phyloP scores from a whole-genome alignment of 1,140 invertebrate species.

The Aethina tumida region DNA sequence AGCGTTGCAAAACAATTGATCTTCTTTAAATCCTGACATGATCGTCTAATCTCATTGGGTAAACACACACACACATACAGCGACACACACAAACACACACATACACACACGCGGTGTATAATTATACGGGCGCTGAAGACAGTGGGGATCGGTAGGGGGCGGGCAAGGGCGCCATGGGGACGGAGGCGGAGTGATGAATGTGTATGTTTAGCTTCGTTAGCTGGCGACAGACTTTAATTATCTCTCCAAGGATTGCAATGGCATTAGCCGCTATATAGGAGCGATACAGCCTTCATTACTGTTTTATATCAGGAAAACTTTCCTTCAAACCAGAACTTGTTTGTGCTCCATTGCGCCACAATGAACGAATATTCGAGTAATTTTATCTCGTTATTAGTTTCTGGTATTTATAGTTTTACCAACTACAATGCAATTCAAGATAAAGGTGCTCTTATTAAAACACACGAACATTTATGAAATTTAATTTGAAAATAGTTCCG shows the following conservation, averaged over 20 bases:
- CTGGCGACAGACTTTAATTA: conserved; percentile 33
- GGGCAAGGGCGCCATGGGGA: conserved; percentile 9
- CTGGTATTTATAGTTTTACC: conserved; percentile 12
- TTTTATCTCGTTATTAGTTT: conserved; percentile 17
- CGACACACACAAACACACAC: too few relatives aligned
- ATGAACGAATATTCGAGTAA: conserved; percentile 12
- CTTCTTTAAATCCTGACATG: conserved; percentile 11
- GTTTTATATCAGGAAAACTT: conserved; percentile 20
- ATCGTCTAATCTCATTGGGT: conserved; percentile 19
- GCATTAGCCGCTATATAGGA: conserved; percentile 25
- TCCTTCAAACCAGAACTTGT: conserved; percentile 15
- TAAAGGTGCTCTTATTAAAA: conserved; percentile 11
- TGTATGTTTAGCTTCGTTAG: conserved; percentile 30
- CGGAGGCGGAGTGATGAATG: conserved; percentile 25
- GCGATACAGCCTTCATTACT: conserved; percentile 19
- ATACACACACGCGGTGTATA: conserved; percentile 21
- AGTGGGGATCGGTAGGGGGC: conserved; percentile 8
- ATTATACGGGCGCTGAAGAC: conserved; percentile 22
- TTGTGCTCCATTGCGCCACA: conserved; percentile 17
- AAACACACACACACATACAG: too few relatives aligned
- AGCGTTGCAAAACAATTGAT: conserved; percentile 9
- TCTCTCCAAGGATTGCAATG: conserved; percentile 31
- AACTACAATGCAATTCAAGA: conserved; percentile 13
- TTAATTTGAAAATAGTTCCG: too few relatives aligned
- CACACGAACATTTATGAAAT: conserved; percentile 7